Base-by-base conservation (phyloP, 2,888 invertebrate genomes). In the Hypena proboscidalis region DNA sequence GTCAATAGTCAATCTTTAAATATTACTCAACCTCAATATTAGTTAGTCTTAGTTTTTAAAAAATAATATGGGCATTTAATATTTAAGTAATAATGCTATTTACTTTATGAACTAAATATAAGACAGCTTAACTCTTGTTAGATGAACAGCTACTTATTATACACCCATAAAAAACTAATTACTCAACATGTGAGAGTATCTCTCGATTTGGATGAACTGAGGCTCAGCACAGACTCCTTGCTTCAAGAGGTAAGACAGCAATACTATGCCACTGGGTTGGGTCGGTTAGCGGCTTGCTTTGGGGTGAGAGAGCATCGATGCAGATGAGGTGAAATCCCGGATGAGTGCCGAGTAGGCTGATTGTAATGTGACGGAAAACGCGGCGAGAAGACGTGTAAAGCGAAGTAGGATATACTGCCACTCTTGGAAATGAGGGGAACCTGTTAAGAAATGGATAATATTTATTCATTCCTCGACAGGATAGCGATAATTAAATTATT, bases 391-490 rank as follows among this genome's bases (percentile, higher is more conserved):
- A 27, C 36, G 14, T 29, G 35, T 40, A 35, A 40, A 23, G 32
- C 30, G 39, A 32, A 40, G 35, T 40, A 46, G 31, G 36, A 31
- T 15, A 36, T 25, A 20, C 46, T 26, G 46, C 39, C 39, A 41
- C 25, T 46, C 39, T 46, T 23, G 44, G 30, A 23, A 21, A 38
- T 34, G 38, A 39, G 20, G 30, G 32, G 14, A 40, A 44, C 39
- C 35, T 40, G 35, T 44, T 36, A 44, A 35, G 38, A 39, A 40
- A 44, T 31, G 35, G 35, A 39, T 31, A 36, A n/a, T 19, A n/a
- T 42, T 34, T 48, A 38, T 42, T 40, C 32, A 33, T 46, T 46
- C 36, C 40, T 46, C 33, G 23, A 32, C 36, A 46, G 32, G 40
- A 40, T 21, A 15, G 6, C 20, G 10, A 17, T 33, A 27, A 23